Percentiles rank a stretch among this genome's conserved stretches.
phyloP scores from a whole-genome alignment of 1,140 invertebrate genomes.

The Drosophila chauvacae region DNA sequence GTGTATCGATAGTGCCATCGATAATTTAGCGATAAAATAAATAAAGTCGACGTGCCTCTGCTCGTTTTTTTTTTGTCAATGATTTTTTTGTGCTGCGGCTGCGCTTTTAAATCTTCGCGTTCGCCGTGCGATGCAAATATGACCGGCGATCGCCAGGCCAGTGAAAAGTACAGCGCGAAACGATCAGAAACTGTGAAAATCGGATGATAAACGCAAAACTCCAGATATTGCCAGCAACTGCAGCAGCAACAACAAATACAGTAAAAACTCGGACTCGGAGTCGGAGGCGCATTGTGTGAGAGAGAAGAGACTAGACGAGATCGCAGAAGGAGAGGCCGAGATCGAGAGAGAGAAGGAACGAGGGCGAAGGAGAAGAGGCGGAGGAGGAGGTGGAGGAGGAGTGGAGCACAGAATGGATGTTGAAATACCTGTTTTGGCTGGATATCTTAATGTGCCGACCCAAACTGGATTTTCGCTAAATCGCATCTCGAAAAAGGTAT shows the following conservation, averaged over 20 bases:
- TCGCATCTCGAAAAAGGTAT: conserved; percentile 84
- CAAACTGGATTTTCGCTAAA: conserved; percentile 84
- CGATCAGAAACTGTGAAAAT: conserved; percentile 1
- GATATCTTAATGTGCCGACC: conserved; percentile 84
- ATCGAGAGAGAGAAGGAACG: conserved; percentile 11
- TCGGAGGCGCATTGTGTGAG: conserved; percentile 36
- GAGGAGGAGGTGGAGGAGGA: conserved; percentile 38
- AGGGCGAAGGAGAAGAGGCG: conserved; percentile 32
- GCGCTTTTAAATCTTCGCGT: conserved; percentile 28
- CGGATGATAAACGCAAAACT: conserved; percentile 29
- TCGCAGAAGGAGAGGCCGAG: conserved; percentile 15
- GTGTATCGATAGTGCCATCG: conserved; percentile 18
- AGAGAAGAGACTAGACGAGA: conserved; percentile 21
- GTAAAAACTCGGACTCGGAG: conserved; percentile 17
- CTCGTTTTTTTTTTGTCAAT: conserved; percentile 55
- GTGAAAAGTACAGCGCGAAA: conserved; percentile 13
- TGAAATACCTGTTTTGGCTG: conserved; percentile 84
- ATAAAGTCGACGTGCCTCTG: conserved; percentile 55
- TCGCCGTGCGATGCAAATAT: conserved; percentile 64
- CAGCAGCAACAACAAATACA: conserved; percentile 18
- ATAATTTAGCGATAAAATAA: conserved; percentile 62
- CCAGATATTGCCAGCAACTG: conserved; percentile 28
- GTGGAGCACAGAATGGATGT: conserved; percentile 76
- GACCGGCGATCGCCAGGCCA: conserved; percentile 57
- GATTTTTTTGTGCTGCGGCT: conserved; percentile 55